A percentile compares a stretch with the other conserved stretches of the same genome.
phyloP scores from a whole-genome alignment of 2,113 vertebrate species.

The Spilogale gracilis region DNA sequence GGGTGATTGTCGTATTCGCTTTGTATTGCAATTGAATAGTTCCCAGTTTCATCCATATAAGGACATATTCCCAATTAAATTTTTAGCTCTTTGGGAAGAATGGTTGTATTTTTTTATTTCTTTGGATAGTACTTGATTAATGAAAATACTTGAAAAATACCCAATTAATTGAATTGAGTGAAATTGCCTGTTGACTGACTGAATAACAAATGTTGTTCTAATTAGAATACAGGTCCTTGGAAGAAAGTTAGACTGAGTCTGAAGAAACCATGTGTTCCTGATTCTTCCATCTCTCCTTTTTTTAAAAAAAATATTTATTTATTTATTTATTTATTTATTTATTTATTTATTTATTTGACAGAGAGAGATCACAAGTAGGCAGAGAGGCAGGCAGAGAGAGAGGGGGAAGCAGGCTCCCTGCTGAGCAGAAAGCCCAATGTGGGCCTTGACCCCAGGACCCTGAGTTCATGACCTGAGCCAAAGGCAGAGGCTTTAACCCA shows the following conservation, averaged over 20 bases:
- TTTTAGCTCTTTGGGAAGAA: slow-evolving; percentile 56
- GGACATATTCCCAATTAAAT: slow-evolving; percentile 26
- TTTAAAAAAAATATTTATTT: no score
- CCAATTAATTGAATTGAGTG: slow-evolving; percentile 48
- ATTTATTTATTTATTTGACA: no score
- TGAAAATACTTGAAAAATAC: neutral
- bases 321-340: no score
- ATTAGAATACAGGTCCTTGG: slow-evolving; percentile 32
- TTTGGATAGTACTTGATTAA: slow-evolving; percentile 54
- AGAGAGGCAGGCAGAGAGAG: no score
- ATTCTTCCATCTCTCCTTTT: slow-evolving; percentile 42
- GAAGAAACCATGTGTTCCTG: slow-evolving; percentile 51
- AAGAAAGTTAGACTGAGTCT: slow-evolving; percentile 53
- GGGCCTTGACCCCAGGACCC: no score
- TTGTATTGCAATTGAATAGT: neutral
- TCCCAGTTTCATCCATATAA: neutral
- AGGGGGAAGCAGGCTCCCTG: no score
- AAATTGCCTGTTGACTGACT: slow-evolving; percentile 47
- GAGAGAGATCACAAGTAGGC: no score
- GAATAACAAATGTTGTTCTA: slow-evolving; percentile 60
- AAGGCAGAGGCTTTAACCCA: no score
- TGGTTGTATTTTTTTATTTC: slow-evolving; percentile 8
- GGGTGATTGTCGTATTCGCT: neutral
- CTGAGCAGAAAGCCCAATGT: no score
- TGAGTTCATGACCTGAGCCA: no score